Evolutionary conservation across 2,113 vertebrate genomes (phyloP), one percentile per base, ranked within the genome.

Genomic region (Nycticorax nycticorax): DNA sequence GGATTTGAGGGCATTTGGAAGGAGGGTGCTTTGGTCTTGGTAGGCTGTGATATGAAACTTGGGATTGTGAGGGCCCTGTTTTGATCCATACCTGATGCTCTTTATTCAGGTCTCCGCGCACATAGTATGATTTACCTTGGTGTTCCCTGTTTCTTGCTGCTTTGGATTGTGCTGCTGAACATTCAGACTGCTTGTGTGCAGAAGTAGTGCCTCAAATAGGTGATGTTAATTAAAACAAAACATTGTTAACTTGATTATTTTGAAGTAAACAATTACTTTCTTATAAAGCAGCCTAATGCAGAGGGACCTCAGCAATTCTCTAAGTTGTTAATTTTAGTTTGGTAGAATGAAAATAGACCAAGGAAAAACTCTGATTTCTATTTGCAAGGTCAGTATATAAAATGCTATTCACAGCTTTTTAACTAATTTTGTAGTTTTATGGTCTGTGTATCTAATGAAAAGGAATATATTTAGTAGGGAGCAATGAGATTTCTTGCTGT

Each of bases 401-500:
- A 95, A 88, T 87, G 75, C 77, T 95, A 39, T 89, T 97, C 75
- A 39, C 66, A 79, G 89, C 86, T 83, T 89, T 95, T 76, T 33
- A 73, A 92, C 74, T 89, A 22, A 43, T 95, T 92, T 88, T 96
- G 84, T 93, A 53, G 57, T 88, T 96, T 96, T 79, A 82, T 89
- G 74, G 84, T 76, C 57, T 89, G 71, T 92, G 63, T 92, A 39
- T 92, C 85, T 90, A 93, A 92, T 92, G 94, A 91, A 91, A 96
- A 88, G 84, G 59, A 96, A 85, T 92, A 37, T 86, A 47, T 92
- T 84, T 93, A 60, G 39, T 94, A 85, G 47, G 83, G 32, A 96
- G 47, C 91, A 95, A 39, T 94, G 78, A 79, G 55, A 85, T 95
- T 97, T 95, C 12, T 3, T 95, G 86, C 68, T 85, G 74, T 85